phyloP scores from a whole-genome alignment of 2,113 vertebrate species.

The Oreochromis tanganicae region DNA sequence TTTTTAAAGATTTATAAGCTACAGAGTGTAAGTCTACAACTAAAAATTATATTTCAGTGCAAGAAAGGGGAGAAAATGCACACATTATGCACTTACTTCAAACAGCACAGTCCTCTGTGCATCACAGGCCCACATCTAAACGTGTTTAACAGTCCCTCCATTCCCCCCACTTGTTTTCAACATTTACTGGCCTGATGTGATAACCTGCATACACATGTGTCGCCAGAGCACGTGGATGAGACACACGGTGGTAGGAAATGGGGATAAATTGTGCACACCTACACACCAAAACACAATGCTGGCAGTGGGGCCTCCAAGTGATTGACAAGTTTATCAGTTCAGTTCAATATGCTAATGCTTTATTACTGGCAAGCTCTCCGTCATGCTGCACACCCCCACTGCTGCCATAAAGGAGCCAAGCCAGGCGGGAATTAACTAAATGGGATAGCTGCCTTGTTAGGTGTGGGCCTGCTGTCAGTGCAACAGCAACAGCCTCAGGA shows the following conservation, averaged over 20 bases:
- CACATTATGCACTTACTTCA: not conserved
- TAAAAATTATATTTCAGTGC: not conserved
- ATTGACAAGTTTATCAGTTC: constrained; percentile 55
- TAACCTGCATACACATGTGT: not conserved
- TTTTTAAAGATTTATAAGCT: not conserved
- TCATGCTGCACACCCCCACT: constrained; percentile 21
- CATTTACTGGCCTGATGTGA: not conserved
- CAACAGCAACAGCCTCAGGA: not conserved
- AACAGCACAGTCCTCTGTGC: not conserved
- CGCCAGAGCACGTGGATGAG: not conserved
- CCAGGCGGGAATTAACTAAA: constrained; percentile 29
- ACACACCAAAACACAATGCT: not conserved
- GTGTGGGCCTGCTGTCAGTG: not conserved
- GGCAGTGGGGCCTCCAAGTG: constrained; percentile 7
- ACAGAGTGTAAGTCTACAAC: not conserved
- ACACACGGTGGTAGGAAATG: not conserved
- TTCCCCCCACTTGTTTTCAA: not conserved
- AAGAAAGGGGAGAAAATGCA: not conserved
- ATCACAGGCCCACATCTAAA: not conserved
- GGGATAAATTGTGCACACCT: not conserved
- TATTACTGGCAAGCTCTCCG: constrained; percentile 23
- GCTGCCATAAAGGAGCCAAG: constrained; percentile 12
- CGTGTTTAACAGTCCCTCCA: not conserved
- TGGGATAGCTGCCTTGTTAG: not conserved
- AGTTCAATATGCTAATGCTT: constrained; percentile 48